phyloP scores from a whole-genome alignment of 1,140 invertebrate genomes.

The Atta colombica region DNA sequence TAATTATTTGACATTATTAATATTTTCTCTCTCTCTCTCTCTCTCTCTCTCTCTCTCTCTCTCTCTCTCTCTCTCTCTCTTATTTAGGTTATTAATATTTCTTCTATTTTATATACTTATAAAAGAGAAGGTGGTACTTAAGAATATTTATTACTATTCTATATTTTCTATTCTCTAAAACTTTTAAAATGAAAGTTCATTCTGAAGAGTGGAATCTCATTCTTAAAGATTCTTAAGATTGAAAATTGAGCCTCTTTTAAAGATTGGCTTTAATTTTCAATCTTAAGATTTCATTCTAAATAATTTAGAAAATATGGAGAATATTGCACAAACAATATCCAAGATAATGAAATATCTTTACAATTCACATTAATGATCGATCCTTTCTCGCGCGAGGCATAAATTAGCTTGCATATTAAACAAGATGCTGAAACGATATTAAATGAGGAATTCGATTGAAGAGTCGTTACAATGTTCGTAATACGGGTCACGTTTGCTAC shows the following conservation, averaged over 20 bases:
- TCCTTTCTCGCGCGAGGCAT: not conserved
- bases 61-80: not conserved
- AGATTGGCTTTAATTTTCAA: no score
- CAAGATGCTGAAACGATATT: constrained; percentile 15
- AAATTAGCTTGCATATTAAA: constrained; percentile 17
- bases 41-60: not conserved
- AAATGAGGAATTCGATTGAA: constrained; percentile 24
- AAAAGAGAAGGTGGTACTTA: no score
- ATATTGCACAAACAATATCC: not conserved
- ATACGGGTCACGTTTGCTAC: constrained; percentile 48
- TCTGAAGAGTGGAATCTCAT: no score
- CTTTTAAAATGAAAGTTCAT: no score
- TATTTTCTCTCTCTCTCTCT: not conserved
- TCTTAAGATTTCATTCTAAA: no score
- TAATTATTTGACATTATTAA: no score
- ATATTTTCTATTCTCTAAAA: not conserved
- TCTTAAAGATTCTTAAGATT: no score
- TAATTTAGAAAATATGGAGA: not conserved
- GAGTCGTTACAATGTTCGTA: constrained; percentile 46
- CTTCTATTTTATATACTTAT: no score
- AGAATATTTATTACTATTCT: not conserved
- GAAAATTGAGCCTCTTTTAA: no score
- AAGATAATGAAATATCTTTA: not conserved
- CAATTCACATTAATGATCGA: not conserved
- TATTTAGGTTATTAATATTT: not conserved